Percentiles rank a stretch among this genome's conserved stretches.
These are phyloP conservation scores for Adelges cooleyi DNA, from an alignment of 1,140 invertebrate genomes.

Conservation along the genomic window DNA sequence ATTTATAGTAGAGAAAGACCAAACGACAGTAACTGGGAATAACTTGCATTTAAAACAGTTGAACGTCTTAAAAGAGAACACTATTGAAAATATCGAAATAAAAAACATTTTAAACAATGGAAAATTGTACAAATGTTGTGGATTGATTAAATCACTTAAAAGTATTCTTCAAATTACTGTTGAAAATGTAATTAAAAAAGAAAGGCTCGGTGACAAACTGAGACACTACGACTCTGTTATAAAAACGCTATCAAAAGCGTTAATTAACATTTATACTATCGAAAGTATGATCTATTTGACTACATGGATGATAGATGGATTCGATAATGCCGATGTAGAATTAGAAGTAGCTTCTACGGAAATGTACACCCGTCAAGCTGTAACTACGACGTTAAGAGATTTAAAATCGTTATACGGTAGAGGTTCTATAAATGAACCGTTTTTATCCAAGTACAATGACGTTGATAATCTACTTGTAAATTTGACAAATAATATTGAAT, in stretches of 20 bases:
- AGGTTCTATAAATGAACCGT: background rate
- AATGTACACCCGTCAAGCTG: slow-evolving; percentile 38
- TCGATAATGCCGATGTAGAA: slow-evolving; percentile 53
- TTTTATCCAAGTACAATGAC: background rate
- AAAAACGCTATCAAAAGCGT: slow-evolving; percentile 24
- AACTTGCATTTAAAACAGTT: background rate
- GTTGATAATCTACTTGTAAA: background rate
- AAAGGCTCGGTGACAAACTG: slow-evolving; percentile 7
- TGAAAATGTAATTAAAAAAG: background rate
- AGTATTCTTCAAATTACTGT: background rate
- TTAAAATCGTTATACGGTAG: slow-evolving; percentile 13
- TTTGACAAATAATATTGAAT: background rate
- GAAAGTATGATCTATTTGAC: slow-evolving; percentile 34
- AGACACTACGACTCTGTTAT: slow-evolving; percentile 27
- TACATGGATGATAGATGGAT: slow-evolving; percentile 36
- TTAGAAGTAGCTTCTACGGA: slow-evolving; percentile 74
- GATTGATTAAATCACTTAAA: background rate
- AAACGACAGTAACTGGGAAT: background rate
- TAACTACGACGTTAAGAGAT: background rate
- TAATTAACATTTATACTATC: slow-evolving; percentile 31
- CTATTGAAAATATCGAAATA: background rate
- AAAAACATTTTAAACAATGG: background rate
- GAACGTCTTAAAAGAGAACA: background rate
- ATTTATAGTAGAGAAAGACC: background rate
- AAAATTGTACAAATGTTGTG: background rate